Evolutionary conservation across 2,888 invertebrate species (phyloP), one percentile per base, ranked within the genome.

Genomic region (Eilema sororculum): DNA sequence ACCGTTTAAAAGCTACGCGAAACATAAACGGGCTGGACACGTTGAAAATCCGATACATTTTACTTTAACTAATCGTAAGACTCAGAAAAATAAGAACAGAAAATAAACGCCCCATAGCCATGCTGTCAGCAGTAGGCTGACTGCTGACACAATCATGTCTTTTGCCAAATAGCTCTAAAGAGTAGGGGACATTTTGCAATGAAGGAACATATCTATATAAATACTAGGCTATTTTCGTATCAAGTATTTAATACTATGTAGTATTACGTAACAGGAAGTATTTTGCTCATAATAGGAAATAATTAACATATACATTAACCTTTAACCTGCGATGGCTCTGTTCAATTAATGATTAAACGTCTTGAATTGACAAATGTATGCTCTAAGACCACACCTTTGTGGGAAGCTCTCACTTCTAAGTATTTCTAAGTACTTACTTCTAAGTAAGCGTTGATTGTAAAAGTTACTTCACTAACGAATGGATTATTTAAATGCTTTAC

Each of bases 231-330:
- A 46, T 46, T 46, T 20, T n/a, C 6, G 2, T 52, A 52, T 9
- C n/a, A 52, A 52, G 52, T 52, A 52, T 52, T 52, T n/a, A 52
- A 52, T n/a, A 52, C n/a, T n/a, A n/a, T n/a, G n/a, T 52, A 52
- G 52, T n/a, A 52, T 52, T n/a, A 52, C 8, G 52, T 52, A 52
- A 20, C 3, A 52, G 52, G 52, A 52, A 52, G n/a, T n/a, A n/a
- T 52, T 52, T 52, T 52, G n/a, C n/a, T 16, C n/a, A 52, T n/a
- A 52, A n/a, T 52, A 52, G 52, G 52, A 52, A 52, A n/a, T 52
- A n/a, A 52, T 52, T 52, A 52, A n/a, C 52, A 52, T 52, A n/a
- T 52, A n/a, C 52, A n/a, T 52, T 52, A n/a, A 52, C 52, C n/a
- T 52, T 52, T 52, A 9, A 52, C n/a, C n/a, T 52, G n/a, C 52